Conservation (phyloP, 1,140 invertebrate species). For the Thaumatotibia leucotreta region DNA sequence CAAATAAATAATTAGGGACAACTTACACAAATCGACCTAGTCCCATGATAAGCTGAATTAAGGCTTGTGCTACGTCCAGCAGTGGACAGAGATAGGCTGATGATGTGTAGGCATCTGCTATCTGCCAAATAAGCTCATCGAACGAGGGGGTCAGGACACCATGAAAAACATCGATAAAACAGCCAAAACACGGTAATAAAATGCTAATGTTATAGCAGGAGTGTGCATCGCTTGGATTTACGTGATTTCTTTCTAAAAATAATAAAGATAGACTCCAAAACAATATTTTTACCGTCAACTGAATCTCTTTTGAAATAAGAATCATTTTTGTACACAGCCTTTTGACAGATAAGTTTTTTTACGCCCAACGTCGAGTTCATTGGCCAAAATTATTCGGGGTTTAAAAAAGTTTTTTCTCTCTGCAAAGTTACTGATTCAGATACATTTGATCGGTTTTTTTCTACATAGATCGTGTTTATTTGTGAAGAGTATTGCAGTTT, state of each 20-base stretch:
- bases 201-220: not conserved
- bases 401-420: not conserved
- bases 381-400: not conserved
- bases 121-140: too few relatives aligned
- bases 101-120: too few relatives aligned
- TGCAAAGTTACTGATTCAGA: not conserved
- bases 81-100: too few relatives aligned
- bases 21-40: too few relatives aligned
- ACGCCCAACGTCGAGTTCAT: not conserved
- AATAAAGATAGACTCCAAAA: not conserved
- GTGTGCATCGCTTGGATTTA: not conserved
- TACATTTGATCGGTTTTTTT: not conserved
- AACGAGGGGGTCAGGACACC: too few relatives aligned
- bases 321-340: not conserved
- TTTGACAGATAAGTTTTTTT: not conserved
- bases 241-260: not conserved
- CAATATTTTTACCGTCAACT: not conserved
- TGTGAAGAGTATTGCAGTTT: not conserved
- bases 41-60: too few relatives aligned
- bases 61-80: too few relatives aligned
- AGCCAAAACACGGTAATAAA: not conserved
- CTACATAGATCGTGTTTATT: not conserved
- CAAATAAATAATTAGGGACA: too few relatives aligned
- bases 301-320: not conserved
- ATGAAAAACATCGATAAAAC: not conserved